A percentile compares a stretch with the other conserved stretches of the same genome.
Conservation (phyloP, 2,888 invertebrate species). For the Byasa hedistus region DNA sequence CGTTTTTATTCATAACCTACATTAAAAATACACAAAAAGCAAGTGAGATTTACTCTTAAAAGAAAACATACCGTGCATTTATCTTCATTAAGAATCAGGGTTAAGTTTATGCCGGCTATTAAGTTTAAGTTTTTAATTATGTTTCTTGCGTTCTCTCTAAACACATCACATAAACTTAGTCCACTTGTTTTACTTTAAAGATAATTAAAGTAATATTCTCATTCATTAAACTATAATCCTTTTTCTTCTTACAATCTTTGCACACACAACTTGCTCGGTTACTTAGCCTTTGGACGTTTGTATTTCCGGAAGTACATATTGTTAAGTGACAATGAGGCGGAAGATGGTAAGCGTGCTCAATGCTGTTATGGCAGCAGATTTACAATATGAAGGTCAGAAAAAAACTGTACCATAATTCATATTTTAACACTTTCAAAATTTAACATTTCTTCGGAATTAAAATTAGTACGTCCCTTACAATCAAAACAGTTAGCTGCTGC, state of each 20-base stretch:
- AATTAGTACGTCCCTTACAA: background rate
- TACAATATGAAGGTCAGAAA: background rate
- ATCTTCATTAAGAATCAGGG: constrained; percentile 22
- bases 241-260: too few species aligned
- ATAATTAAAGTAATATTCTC: background rate
- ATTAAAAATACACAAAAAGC: constrained; percentile 4
- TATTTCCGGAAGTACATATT: too few species aligned
- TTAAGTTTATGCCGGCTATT: constrained; percentile 20
- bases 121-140: constrained; percentile 23
- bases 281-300: too few species aligned
- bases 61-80: constrained; percentile 13
- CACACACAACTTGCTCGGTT: too few species aligned
- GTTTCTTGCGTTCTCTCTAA: constrained; percentile 2
- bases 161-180: background rate
- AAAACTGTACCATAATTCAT: background rate
- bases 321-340: too few species aligned
- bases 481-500: background rate
- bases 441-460: background rate
- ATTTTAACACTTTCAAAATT: background rate
- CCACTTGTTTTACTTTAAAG: background rate
- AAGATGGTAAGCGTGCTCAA: background rate
- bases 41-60: constrained; percentile 14
- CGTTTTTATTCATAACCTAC: background rate
- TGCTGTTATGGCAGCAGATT: background rate
- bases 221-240: too few species aligned